phyloP scores from a whole-genome alignment of 92 coral and sea anemone genomes.

The Epizoanthus rinbou region DNA sequence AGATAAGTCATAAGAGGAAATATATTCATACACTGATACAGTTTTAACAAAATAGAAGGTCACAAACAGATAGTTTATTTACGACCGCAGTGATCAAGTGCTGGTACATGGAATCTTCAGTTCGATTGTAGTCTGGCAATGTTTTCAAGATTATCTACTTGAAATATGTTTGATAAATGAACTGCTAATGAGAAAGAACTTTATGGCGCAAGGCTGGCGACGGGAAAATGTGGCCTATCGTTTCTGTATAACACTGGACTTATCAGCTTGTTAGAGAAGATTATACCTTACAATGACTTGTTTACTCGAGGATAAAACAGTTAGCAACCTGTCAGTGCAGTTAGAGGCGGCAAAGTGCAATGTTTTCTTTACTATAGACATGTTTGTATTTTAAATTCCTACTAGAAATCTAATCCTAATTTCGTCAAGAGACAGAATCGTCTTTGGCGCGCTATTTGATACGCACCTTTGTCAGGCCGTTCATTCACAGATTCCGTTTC shows the following conservation, averaged over 20 bases:
- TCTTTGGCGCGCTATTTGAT: conserved; percentile 15
- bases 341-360: not conserved
- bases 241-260: conserved; percentile 4
- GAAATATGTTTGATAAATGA: conserved; percentile 30
- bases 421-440: conserved; percentile 18
- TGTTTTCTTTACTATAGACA: not conserved
- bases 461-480: conserved; percentile 11
- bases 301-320: not conserved
- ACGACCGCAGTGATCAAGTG: not conserved
- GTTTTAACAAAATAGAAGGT: no score
- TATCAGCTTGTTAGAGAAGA: conserved; percentile 42
- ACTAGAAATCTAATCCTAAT: conserved; percentile 4
- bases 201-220: not conserved
- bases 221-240: conserved; percentile 18
- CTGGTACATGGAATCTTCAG: conserved; percentile 14
- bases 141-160: conserved; percentile 20
- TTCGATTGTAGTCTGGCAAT: not conserved
- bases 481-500: conserved; percentile 12
- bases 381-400: conserved; percentile 8
- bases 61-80: no score
- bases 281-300: conserved; percentile 24
- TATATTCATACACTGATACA: no score
- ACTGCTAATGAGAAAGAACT: conserved; percentile 31
- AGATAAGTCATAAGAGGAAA: no score
- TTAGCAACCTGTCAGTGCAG: conserved; percentile 14